phyloP scores from a whole-genome alignment of 2,888 invertebrate species.

The Lysandra bellargus region DNA sequence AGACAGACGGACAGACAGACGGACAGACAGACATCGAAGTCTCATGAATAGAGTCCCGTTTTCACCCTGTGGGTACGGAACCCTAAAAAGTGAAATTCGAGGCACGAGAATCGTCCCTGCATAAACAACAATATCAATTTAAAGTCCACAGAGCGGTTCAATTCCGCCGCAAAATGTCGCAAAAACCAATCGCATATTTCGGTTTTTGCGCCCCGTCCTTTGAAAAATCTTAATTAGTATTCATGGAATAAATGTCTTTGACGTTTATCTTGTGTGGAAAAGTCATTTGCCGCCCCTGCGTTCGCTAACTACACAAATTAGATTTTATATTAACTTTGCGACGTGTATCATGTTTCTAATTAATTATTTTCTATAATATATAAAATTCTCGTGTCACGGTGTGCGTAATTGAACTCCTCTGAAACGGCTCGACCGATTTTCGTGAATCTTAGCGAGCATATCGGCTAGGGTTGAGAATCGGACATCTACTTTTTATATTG shows the following conservation, averaged over 20 bases:
- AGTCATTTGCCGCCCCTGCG: slow-evolving; percentile 5
- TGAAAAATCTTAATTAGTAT: slow-evolving; percentile 44
- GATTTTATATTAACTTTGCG: slow-evolving; percentile 5
- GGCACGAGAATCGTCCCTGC: neutral
- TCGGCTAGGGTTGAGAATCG: no score
- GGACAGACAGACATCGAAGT: no score
- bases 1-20: no score
- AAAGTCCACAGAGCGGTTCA: slow-evolving; percentile 2
- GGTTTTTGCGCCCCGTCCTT: slow-evolving; percentile 40
- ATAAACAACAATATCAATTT: slow-evolving; percentile 7
- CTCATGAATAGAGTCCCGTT: no score
- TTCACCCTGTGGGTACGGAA: no score
- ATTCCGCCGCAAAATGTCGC: neutral
- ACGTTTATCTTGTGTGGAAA: slow-evolving; percentile 21
- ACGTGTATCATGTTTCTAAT: neutral
- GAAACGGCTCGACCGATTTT: no score
- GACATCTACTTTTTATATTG: no score
- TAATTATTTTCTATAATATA: no score
- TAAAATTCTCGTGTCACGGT: no score
- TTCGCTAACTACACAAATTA: slow-evolving; percentile 1
- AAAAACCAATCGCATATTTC: slow-evolving; percentile 14
- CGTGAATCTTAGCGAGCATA: no score
- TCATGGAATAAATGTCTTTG: slow-evolving; percentile 39
- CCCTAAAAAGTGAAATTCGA: no score
- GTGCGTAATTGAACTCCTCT: no score